Evolutionary conservation across 2,113 vertebrate genomes (phyloP), one percentile per base, ranked within the genome.

Genomic region (Sporophila hypoxantha): DNA sequence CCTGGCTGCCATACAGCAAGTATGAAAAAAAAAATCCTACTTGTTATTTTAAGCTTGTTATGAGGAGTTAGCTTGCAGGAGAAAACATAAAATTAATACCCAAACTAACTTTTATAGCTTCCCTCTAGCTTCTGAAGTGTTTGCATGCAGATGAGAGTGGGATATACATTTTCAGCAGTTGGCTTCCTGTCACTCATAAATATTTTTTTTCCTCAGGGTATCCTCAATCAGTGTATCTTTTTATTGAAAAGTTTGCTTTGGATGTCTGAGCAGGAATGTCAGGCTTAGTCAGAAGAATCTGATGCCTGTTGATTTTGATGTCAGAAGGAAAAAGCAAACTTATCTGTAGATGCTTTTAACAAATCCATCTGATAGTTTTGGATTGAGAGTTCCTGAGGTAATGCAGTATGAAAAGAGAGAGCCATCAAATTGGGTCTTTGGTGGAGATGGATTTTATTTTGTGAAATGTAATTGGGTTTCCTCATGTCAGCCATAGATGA

Each of bases 231-330:
- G 34, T 49, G 26, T 39, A 30, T 82, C 49, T 75, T 75, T 39
- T 68, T 44, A 67, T 52, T 69, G 47, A 83, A 85, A 89, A 81
- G 37, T 81, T 89, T 91, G 22, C 52, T 89, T 90, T 88, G 52
- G 39, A 75, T 91, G n/a, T 65, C n/a, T 77, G 30, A 90, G 49
- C 21, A 77, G 26, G 39, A 67, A 30, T 83, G 69, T 59, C 80
- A 91, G 56, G 36, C 60, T 91, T 71, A 36, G 50, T 76, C 56
- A 70, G 59, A 85, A 85, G 70, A 89, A 82, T 61, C n/a, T 57
- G n/a, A 46, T 81, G 66, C 23, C 49, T 86, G 70, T 81, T 81
- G 62, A 70, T 82, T 73, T 76, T 87, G 61, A 64, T 91, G 39
- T 81, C 23, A 41, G 56, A 64, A 50, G 42, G 55, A 69, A 92